A percentile compares a stretch with the other conserved stretches of the same genome.
Conservation (phyloP, 2,113 vertebrate genomes). For the Myotis brandtii region DNA sequence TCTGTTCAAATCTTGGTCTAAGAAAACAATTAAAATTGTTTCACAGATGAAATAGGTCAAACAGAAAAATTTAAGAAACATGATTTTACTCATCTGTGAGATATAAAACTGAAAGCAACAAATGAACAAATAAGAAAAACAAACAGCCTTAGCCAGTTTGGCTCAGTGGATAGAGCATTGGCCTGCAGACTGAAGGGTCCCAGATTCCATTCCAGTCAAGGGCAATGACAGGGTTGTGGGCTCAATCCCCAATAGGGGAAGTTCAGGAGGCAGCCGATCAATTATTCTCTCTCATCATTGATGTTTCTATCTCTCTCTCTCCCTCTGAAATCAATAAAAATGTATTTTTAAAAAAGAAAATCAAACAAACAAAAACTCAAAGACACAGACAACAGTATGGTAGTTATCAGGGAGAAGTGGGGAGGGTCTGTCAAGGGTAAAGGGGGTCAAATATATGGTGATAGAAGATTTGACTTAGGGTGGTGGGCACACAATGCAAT, state of each 20-base stretch:
- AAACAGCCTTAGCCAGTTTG: background rate
- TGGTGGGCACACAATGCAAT: background rate
- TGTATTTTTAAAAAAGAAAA: background rate
- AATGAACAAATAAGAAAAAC: background rate
- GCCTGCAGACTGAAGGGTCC: no score
- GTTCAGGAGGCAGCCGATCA: no score
- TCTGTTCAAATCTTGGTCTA: background rate
- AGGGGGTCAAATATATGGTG: background rate
- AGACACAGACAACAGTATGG: background rate
- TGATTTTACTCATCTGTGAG: background rate
- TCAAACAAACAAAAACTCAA: background rate
- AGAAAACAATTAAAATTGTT: background rate
- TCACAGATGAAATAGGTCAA: background rate
- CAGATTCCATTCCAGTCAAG: no score
- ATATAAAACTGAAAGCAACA: background rate
- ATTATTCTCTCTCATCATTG: no score
- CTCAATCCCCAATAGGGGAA: no score
- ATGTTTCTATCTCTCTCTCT: no score
- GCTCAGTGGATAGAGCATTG: no score
- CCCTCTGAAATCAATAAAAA: no score
- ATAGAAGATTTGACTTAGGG: background rate
- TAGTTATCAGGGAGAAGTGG: background rate
- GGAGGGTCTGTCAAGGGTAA: background rate
- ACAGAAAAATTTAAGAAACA: background rate
- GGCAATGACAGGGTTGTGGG: no score